Percentiles rank a stretch among this genome's conserved stretches.
These are phyloP conservation scores for Notothenia coriiceps DNA, from an alignment of 2,113 vertebrate genomes.

Conservation along the genomic window DNA sequence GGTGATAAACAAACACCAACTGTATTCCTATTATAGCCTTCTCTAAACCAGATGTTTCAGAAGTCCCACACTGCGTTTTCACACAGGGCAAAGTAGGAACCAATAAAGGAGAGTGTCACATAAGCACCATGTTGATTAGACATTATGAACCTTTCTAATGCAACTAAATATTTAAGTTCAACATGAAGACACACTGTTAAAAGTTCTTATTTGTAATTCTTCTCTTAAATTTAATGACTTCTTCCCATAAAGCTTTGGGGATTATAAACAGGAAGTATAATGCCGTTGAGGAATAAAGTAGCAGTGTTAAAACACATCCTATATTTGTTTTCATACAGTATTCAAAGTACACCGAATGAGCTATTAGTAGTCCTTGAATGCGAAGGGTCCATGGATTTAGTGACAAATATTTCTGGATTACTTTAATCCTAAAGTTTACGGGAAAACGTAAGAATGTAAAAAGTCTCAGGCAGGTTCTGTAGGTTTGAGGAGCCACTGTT, in stretches of 20 bases:
- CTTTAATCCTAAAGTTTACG: not conserved
- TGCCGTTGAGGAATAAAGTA: not conserved
- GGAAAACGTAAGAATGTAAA: not conserved
- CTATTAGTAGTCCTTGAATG: not conserved
- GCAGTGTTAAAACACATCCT: not conserved
- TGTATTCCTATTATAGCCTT: not conserved
- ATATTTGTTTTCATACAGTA: not conserved
- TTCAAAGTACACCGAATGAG: not conserved
- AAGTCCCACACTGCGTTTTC: not conserved
- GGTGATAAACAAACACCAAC: slow-evolving; percentile 55
- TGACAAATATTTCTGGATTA: not conserved
- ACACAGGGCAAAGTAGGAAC: not conserved
- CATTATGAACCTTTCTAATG: not conserved
- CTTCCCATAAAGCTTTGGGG: not conserved
- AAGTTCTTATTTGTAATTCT: not conserved
- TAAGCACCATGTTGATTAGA: not conserved
- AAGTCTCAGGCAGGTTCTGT: not conserved
- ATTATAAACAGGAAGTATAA: not conserved
- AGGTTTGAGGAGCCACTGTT: not conserved
- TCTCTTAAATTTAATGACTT: not conserved
- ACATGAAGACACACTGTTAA: not conserved
- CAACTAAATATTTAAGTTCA: not conserved
- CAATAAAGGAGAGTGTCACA: not conserved
- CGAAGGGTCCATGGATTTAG: not conserved
- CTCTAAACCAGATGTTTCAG: not conserved